Conservation (phyloP, 1,140 invertebrate genomes). For the Lepidurus couesii region DNA sequence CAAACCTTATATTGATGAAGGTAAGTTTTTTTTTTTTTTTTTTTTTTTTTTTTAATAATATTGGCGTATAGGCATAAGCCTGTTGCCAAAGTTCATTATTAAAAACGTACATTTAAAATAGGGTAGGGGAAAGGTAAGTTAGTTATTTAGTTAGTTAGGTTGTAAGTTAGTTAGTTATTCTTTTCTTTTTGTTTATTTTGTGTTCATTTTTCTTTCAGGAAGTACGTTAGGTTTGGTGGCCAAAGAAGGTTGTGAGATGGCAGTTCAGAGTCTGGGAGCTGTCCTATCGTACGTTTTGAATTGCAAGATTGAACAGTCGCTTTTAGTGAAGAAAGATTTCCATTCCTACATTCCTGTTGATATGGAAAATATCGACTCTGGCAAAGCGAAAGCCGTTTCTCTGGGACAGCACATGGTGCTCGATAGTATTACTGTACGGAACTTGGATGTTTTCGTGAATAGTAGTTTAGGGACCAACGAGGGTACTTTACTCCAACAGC, state of each 20-base stretch:
- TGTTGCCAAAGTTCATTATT: too few relatives aligned
- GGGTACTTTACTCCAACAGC: conserved; percentile 69
- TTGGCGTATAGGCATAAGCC: too few relatives aligned
- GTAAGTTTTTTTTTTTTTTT: too few relatives aligned
- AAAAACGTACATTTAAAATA: too few relatives aligned
- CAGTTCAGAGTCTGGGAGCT: conserved; percentile 73
- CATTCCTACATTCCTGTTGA: conserved; percentile 75
- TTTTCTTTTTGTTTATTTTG: too few relatives aligned
- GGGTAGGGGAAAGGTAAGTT: too few relatives aligned
- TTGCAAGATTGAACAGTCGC: conserved; percentile 80
- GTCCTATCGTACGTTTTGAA: conserved; percentile 75
- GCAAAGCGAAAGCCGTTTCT: background rate
- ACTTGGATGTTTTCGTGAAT: conserved; percentile 74
- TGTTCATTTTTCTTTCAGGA: too few relatives aligned
- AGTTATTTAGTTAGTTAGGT: too few relatives aligned
- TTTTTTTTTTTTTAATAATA: too few relatives aligned
- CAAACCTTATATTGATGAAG: conserved; percentile 26
- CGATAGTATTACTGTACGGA: conserved; percentile 82
- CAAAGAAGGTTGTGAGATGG: conserved; percentile 61
- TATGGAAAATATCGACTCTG: conserved; percentile 33
- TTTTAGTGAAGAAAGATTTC: conserved; percentile 80
- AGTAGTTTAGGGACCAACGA: conserved; percentile 49
- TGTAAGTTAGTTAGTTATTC: too few relatives aligned
- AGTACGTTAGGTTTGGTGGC: conserved; percentile 64
- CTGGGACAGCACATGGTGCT: conserved; percentile 57